phyloP scores from a whole-genome alignment of 2,797 vertebrate genomes.

The Meriones psammophilus region DNA sequence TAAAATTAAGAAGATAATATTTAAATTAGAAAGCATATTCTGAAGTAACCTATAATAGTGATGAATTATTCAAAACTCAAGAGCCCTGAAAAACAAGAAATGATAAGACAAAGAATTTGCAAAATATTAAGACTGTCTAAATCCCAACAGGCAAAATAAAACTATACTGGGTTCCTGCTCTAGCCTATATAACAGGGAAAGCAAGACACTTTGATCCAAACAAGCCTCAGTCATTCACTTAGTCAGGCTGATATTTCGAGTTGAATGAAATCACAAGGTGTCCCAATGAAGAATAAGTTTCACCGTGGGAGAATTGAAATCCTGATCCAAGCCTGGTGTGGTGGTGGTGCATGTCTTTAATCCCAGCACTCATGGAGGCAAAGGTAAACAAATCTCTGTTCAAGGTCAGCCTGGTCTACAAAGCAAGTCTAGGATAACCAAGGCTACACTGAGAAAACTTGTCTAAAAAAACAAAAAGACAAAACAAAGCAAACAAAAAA shows the following conservation, averaged over 20 bases:
- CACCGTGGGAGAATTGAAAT: background rate
- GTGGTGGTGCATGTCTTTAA: too few species aligned
- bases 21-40: constrained; percentile 26
- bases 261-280: background rate
- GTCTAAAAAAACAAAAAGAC: too few species aligned
- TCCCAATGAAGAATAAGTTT: background rate
- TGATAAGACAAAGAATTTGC: background rate
- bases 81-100: background rate
- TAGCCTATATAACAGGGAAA: background rate
- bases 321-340: background rate
- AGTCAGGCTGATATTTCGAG: background rate
- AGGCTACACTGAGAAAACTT: too few species aligned
- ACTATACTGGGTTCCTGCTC: background rate
- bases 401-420: too few species aligned
- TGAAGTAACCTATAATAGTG: constrained; percentile 7
- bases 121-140: background rate
- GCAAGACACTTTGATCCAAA: background rate
- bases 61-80: constrained; percentile 27
- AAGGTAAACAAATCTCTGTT: too few species aligned
- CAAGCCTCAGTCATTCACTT: background rate
- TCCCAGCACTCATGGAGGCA: too few species aligned
- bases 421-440: too few species aligned
- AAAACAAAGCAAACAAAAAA: background rate
- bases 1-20: background rate
- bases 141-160: background rate